These are phyloP conservation scores for Hyperoplus immaculatus DNA, from an alignment of 2,797 vertebrate genomes.

Conservation along the genomic window DNA sequence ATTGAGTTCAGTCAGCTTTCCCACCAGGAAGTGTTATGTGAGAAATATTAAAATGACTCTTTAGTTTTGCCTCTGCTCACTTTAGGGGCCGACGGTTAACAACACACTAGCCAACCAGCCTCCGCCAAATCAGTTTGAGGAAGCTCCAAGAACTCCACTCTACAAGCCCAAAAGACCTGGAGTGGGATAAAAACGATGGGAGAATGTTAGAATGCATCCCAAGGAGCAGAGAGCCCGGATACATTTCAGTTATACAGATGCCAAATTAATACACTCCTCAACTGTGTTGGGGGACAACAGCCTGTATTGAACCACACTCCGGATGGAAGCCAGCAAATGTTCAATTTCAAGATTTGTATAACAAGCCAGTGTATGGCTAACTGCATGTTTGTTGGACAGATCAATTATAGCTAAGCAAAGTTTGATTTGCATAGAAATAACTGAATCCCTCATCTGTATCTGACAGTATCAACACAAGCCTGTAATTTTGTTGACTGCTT, in stretches of 20 bases:
- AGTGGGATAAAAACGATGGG: conserved; percentile 54
- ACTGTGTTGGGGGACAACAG: conserved; percentile 48
- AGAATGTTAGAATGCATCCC: conserved; percentile 47
- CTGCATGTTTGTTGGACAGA: conserved; percentile 51
- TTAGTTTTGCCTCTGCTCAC: conserved; percentile 24
- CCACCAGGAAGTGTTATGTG: conserved; percentile 31
- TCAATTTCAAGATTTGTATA: conserved; percentile 51
- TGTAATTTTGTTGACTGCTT: conserved; percentile 72
- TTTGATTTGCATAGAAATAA: conserved; percentile 65
- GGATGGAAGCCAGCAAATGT: conserved; percentile 14
- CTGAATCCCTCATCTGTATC: conserved; percentile 51
- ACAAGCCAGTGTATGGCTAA: conserved; percentile 52
- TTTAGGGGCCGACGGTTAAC: conserved; percentile 29
- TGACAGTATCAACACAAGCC: conserved; percentile 57
- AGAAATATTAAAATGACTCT: conserved; percentile 51
- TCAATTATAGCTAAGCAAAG: conserved; percentile 59
- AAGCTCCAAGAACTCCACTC: conserved; percentile 67
- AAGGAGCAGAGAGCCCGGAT: conserved; percentile 1
- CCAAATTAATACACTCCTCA: conserved; percentile 53
- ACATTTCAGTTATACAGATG: conserved; percentile 59
- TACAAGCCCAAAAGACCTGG: conserved; percentile 53
- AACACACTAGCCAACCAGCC: conserved; percentile 18
- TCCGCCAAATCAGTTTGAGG: conserved; percentile 69
- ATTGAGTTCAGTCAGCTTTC: conserved; percentile 37
- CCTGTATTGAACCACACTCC: conserved; percentile 37